Base-by-base conservation (phyloP, 2,113 vertebrate species). In the Misgurnus anguillicaudatus region DNA sequence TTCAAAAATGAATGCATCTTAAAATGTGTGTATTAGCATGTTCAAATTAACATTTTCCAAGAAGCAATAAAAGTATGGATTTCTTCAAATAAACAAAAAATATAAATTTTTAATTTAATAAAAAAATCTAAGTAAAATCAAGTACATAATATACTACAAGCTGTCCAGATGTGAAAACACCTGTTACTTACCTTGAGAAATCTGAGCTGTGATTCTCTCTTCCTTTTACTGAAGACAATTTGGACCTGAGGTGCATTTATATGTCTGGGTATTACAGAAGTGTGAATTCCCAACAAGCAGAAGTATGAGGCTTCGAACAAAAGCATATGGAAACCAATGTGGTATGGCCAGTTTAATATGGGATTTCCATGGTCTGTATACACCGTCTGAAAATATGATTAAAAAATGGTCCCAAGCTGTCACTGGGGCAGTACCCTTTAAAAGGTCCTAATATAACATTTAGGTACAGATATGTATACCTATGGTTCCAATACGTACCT, bases 281-380 rank as follows among this genome's bases (percentile, higher is more conserved):
- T 64, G 73, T 75, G 61, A 75, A 75, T 64, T 64, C 9, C 60
- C 73, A 75, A 9, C 24, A 48, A 75, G 31, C 45, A 75, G 45
- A 75, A 64, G 58, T 63, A 36, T 14, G 0, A 31, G 1, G 0
- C 9, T 53, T 5, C 11, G 3, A 38, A 75, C 16, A 64, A 64
- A 64, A 19, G 42, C 7, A 48, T n/a, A 24, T 31, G 41, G 42
- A 63, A 63, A 75, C 41, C 41, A 48, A 47, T 10, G 60, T 48
- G 57, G 38, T 73, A 1, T 9, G 31, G 14, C 41, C 41, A 16
- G 24, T 75, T 47, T 19, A 9, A 31, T 36, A 11, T 36, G 73
- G 73, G 61, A 64, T 64, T 75, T 64, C 45, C 60, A 64, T 51
- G 24, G 24, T 31, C 24, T 31, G 24, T 31, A 31, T 31, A 31